A percentile compares a stretch with the other conserved stretches of the same genome.
Conservation (phyloP, 2,888 invertebrate species). For the Physocephala rufipes region DNA sequence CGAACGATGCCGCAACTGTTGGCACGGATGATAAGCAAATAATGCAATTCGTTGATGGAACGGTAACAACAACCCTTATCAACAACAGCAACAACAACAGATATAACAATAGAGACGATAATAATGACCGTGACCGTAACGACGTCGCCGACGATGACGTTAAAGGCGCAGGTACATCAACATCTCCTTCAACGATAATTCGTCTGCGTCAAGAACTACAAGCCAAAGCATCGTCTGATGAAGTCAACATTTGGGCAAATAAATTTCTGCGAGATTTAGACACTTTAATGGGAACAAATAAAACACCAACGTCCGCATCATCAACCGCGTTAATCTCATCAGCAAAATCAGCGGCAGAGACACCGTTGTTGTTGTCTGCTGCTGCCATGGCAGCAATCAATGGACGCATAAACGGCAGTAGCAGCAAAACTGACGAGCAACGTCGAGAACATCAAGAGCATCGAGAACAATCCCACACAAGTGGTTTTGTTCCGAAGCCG, state of each 20-base stretch:
- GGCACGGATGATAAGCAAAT: background rate
- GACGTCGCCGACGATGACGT: too few relatives aligned
- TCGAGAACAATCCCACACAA: conserved; percentile 39
- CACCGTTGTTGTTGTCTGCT: conserved; percentile 58
- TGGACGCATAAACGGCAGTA: conserved; percentile 47
- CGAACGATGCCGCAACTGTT: conserved; percentile 30
- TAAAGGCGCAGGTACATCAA: too few relatives aligned
- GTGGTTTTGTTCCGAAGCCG: conserved; percentile 62
- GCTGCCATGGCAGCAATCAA: conserved; percentile 59
- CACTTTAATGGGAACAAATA: conserved; percentile 64
- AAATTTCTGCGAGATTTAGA: conserved; percentile 65
- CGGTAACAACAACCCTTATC: conserved; percentile 42
- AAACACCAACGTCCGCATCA: conserved; percentile 48
- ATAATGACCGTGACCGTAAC: conserved; percentile 32
- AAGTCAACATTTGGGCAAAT: conserved; percentile 65
- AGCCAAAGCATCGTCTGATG: conserved; percentile 49
- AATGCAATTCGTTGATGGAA: conserved; percentile 30
- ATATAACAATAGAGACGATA: conserved; percentile 32
- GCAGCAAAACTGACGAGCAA: too few relatives aligned
- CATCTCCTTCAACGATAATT: conserved; percentile 45
- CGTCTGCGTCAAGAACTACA: conserved; percentile 45
- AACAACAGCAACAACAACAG: conserved; percentile 52
- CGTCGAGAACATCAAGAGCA: too few relatives aligned
- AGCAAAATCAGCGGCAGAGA: conserved; percentile 55
- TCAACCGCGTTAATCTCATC: conserved; percentile 57